A percentile compares a stretch with the other conserved stretches of the same genome.
Conservation (phyloP, 2,797 vertebrate species). For the Selene dorsalis region DNA sequence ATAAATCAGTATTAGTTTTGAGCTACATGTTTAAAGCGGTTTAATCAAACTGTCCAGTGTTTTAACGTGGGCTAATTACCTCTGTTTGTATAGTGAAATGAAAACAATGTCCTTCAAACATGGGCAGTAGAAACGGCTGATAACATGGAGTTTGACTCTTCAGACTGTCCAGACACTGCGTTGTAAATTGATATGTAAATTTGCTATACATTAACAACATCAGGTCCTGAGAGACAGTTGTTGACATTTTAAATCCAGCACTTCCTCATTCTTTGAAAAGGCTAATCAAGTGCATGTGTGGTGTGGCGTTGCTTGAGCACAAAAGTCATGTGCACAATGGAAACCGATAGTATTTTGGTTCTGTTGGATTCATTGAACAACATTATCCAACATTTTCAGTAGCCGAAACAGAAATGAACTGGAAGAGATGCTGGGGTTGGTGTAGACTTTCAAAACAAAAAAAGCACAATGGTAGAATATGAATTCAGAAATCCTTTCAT, state of each 20-base stretch:
- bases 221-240: not conserved
- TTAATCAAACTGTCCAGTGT: not conserved
- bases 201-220: not conserved
- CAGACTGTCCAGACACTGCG: too few relatives aligned
- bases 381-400: not conserved
- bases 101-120: not conserved
- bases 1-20: not conserved
- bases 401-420: not conserved
- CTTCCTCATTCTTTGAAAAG: not conserved
- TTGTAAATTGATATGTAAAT: not conserved
- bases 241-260: conserved; percentile 6
- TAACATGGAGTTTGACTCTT: too few relatives aligned
- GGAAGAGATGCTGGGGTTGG: not conserved
- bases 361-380: not conserved
- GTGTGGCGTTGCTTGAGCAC: conserved; percentile 9
- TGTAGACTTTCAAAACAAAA: not conserved
- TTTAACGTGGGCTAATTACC: not conserved
- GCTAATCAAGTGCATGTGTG: conserved; percentile 1
- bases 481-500: not conserved
- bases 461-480: not conserved
- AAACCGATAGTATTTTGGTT: not conserved
- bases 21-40: not conserved
- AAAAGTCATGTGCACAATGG: not conserved
- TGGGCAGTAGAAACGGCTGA: not conserved
- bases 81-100: conserved; percentile 2